These are phyloP conservation scores for Gyrodactylus bullatarudis DNA, from an alignment of 1,140 invertebrate genomes.

Conservation along the genomic window DNA sequence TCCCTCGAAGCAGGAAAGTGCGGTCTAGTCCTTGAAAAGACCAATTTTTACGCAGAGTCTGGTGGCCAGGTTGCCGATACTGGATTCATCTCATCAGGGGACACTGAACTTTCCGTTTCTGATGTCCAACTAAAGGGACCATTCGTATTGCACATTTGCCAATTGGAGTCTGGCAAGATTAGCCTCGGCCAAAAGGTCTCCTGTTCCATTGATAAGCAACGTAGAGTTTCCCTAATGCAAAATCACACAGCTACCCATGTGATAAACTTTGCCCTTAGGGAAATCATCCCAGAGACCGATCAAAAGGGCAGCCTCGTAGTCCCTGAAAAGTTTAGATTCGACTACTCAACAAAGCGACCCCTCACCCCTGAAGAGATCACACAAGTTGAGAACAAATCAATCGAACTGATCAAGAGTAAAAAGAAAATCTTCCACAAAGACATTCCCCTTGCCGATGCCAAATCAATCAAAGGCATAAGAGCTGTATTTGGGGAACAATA, in stretches of 20 bases:
- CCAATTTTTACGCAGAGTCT: constrained; percentile 64
- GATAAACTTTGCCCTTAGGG: constrained; percentile 61
- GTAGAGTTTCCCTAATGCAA: constrained; percentile 54
- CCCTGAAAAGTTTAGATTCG: constrained; percentile 70
- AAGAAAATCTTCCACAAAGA: constrained; percentile 57
- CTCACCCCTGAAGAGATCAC: constrained; percentile 31
- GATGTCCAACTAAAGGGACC: constrained; percentile 82
- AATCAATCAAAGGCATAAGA: constrained; percentile 59
- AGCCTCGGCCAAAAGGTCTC: constrained; percentile 49
- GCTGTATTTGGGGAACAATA: constrained; percentile 93
- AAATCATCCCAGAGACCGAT: constrained; percentile 58
- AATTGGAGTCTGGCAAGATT: constrained; percentile 30
- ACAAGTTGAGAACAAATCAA: constrained; percentile 40
- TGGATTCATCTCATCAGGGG: constrained; percentile 59
- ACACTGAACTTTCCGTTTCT: constrained; percentile 56
- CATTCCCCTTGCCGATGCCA: constrained; percentile 42
- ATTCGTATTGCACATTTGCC: constrained; percentile 55
- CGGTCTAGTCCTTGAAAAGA: constrained; percentile 45
- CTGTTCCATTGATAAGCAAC: constrained; percentile 42
- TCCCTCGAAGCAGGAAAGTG: background rate
- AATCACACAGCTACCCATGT: constrained; percentile 96
- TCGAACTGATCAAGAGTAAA: constrained; percentile 40
- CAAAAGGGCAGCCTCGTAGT: constrained; percentile 92
- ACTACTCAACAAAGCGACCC: constrained; percentile 50
- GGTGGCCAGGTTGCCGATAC: constrained; percentile 93